Evolutionary conservation across 2,797 vertebrate genomes (phyloP).

Genomic region (Acridotheres tristis): DNA sequence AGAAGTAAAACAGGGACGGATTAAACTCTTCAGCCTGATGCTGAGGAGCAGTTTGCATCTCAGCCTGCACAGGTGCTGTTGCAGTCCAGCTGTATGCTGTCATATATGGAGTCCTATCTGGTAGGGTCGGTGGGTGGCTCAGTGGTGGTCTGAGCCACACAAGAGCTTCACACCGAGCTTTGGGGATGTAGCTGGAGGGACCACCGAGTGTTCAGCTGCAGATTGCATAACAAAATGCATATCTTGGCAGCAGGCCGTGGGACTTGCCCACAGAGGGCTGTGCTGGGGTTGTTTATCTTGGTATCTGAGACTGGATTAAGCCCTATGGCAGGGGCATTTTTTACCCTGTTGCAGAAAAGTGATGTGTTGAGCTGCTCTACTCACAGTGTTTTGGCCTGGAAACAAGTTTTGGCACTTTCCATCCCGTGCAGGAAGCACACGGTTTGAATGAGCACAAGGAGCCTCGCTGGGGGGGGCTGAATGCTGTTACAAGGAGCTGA

Average conservation of each 20-base stretch:
- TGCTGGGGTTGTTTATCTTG: neutral
- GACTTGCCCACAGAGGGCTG: neutral
- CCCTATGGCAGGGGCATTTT: neutral
- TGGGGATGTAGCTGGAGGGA: neutral
- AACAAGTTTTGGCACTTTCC: neutral
- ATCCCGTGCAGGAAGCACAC: fast-evolving
- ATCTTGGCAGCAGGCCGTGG: neutral
- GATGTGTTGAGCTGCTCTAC: neutral
- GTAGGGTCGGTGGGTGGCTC: neutral
- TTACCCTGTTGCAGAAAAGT: neutral
- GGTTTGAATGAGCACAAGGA: neutral
- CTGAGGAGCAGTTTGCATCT: neutral
- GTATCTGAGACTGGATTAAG: neutral
- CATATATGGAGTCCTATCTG: neutral
- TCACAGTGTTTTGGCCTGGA: neutral
- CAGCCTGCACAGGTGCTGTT: neutral
- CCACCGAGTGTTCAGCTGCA: neutral
- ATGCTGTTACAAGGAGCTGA: neutral
- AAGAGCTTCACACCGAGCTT: neutral
- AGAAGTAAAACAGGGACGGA: neutral
- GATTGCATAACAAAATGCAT: neutral
- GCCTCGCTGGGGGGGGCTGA: fast-evolving
- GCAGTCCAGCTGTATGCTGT: no score
- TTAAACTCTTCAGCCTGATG: neutral
- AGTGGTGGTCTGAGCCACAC: neutral